These are phyloP conservation scores for Dendrophyllia cribrosa DNA, from an alignment of 64 coral and sea anemone genomes.

Conservation along the genomic window DNA sequence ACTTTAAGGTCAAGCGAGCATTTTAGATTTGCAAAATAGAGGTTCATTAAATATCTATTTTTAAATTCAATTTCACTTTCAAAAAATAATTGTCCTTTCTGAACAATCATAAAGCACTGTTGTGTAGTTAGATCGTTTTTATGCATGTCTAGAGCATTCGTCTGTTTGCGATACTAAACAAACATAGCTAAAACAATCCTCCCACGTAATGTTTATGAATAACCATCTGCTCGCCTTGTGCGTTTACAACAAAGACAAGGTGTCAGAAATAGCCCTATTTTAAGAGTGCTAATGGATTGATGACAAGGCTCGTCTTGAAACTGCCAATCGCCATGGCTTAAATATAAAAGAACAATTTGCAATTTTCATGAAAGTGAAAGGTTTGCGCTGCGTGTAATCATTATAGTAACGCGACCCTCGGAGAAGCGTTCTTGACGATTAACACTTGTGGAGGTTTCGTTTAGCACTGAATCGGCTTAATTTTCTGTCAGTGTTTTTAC, in stretches of 20 bases:
- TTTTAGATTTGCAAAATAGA: neutral
- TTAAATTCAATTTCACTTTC: neutral
- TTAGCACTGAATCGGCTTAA: neutral
- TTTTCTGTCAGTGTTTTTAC: neutral
- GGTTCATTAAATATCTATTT: no score
- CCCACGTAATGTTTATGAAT: neutral
- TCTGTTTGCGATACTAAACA: conserved; percentile 26
- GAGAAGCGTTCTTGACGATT: neutral
- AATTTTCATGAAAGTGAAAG: no score
- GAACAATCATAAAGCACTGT: neutral
- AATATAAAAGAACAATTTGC: no score
- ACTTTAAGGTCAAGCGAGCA: neutral
- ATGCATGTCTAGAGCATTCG: neutral
- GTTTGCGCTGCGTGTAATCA: no score
- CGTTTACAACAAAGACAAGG: neutral
- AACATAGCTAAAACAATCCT: neutral
- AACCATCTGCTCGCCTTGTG: neutral
- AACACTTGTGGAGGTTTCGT: neutral
- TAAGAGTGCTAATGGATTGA: neutral
- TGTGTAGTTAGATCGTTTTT: neutral
- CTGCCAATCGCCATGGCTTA: neutral
- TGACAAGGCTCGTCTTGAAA: neutral
- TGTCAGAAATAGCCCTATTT: conserved; percentile 2
- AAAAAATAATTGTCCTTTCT: neutral
- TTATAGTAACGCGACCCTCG: neutral